Conservation (phyloP, 2,888 invertebrate genomes). For the Pandemis cinnamomeana region DNA sequence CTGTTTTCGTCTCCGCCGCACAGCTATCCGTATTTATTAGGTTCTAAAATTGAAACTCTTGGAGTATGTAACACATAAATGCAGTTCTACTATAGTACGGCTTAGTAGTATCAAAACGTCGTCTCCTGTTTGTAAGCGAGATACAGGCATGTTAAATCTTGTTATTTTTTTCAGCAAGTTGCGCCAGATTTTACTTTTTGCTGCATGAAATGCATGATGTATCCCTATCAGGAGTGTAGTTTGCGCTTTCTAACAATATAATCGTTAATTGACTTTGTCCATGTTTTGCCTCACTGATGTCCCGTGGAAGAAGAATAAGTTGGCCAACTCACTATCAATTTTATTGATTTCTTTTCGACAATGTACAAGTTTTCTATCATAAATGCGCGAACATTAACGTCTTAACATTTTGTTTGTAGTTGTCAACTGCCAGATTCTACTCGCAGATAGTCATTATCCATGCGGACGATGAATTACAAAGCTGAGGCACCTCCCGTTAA, state of each 20-base stretch:
- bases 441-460: background rate
- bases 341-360: background rate
- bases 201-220: no score
- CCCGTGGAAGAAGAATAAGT: background rate
- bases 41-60: slow-evolving; percentile 31
- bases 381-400: background rate
- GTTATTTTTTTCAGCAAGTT: no score
- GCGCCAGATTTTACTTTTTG: no score
- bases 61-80: background rate
- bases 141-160: no score
- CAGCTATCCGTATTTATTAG: slow-evolving; percentile 37
- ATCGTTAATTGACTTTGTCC: slow-evolving; percentile 15
- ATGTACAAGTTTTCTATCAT: background rate
- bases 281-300: background rate
- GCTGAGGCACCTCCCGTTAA: background rate
- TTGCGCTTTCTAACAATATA: slow-evolving; percentile 13
- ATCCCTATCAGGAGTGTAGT: slow-evolving; percentile 13
- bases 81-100: no score
- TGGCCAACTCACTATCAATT: background rate
- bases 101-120: no score
- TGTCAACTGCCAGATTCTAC: background rate
- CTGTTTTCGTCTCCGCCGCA: no score
- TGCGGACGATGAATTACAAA: background rate
- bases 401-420: background rate
- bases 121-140: no score